Evolutionary conservation across 1,140 invertebrate species (phyloP), one percentile per base, ranked within the genome.

Genomic region (Bombus superbus): DNA sequence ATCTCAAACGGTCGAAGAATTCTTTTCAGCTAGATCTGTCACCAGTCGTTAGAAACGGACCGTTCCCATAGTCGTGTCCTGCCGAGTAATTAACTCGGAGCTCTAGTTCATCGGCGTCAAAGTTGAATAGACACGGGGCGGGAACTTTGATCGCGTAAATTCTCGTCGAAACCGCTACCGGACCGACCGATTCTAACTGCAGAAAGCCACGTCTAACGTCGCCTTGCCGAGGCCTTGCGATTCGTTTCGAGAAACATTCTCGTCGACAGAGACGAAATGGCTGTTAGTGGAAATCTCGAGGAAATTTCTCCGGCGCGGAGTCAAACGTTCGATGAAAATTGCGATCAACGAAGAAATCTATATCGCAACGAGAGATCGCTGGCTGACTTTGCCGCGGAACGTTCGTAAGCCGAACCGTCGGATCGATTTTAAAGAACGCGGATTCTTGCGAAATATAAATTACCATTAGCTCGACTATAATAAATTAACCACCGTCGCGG

Each of bases 81-180:
- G 47, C 72, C 59, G 18, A 38, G 73, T 76, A 83, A 83, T 76
- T 83, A 76, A 83, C 57, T 76, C 42, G 25, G 72, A 15, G 71
- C 35, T 44, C 25, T 38, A 47, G 42, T 76, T 83, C 81, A 76
- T 83, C 71, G 72, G 71, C 71, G 28, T 62, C 62, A 38, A 62
- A 75, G 42, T 62, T 77, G 73, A 77, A 83, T 62, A 68, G 73
- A 77, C 81, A 77, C 53, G 2, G 73, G 28, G 28, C 35, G 25
- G 73, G 32, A 83, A 83, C 74, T 68, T 68, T 28, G 62, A 66
- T 83, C 35, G 81, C 44, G 81, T 83, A 66, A 57, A 83, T 77
- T 78, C 75, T 42, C 73, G 44, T 28, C 15, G 25, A 62, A 77
- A 83, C 47, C 38, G 32, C 73, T 28, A n/a, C 25, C 25, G 32